These are phyloP conservation scores for Drosophila bipectinata DNA, from an alignment of 1,140 invertebrate genomes.

Conservation along the genomic window DNA sequence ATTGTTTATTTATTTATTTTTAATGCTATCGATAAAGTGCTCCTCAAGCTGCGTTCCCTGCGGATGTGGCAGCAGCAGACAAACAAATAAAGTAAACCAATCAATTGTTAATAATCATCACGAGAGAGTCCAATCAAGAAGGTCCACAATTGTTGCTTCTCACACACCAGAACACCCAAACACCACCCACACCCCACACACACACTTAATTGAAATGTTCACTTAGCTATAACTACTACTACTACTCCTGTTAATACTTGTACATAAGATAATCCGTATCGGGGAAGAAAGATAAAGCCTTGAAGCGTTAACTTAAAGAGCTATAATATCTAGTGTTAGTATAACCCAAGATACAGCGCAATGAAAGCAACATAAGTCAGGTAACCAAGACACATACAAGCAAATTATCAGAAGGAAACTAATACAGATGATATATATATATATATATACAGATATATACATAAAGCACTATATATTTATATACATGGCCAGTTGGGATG, in stretches of 20 bases:
- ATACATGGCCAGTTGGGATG: slow-evolving; percentile 46
- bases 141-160: slow-evolving; percentile 17
- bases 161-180: not conserved
- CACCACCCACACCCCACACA: not conserved
- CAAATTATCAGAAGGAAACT: slow-evolving; percentile 58
- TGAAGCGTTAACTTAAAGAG: slow-evolving; percentile 61
- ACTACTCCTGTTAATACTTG: slow-evolving; percentile 61
- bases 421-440: slow-evolving; percentile 9
- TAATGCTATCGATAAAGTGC: slow-evolving; percentile 51
- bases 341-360: slow-evolving; percentile 42
- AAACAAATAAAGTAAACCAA: slow-evolving; percentile 50
- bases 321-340: slow-evolving; percentile 36
- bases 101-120: slow-evolving; percentile 45
- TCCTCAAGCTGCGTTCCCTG: slow-evolving; percentile 69
- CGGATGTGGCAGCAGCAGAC: slow-evolving; percentile 66
- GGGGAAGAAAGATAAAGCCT: slow-evolving; percentile 24
- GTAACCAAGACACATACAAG: slow-evolving; percentile 64
- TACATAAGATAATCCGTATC: slow-evolving; percentile 41
- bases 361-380: slow-evolving; percentile 72
- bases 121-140: slow-evolving; percentile 46
- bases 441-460: slow-evolving; percentile 52
- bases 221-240: slow-evolving; percentile 48
- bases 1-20: slow-evolving; percentile 10
- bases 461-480: slow-evolving; percentile 66
- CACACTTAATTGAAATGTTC: slow-evolving; percentile 58